Conservation (phyloP, 2,113 vertebrate genomes). For the Tetraodon nigroviridis region DNA sequence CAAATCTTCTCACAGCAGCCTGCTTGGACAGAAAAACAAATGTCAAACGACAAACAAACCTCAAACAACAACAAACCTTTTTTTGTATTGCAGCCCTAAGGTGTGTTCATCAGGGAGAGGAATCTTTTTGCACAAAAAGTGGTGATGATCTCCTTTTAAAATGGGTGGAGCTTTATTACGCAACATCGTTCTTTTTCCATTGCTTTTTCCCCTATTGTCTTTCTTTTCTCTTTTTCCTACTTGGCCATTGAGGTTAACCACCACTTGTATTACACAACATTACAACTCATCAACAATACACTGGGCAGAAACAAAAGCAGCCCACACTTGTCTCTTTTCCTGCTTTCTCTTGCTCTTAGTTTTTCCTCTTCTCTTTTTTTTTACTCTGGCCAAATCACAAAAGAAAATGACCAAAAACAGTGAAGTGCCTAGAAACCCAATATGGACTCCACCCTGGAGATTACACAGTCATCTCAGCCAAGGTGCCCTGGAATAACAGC, state of each 20-base stretch:
- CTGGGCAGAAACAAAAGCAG: conserved; percentile 52
- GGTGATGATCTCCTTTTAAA: background rate
- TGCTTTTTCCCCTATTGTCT: conserved; percentile 23
- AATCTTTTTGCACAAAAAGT: background rate
- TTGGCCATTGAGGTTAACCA: conserved; percentile 76
- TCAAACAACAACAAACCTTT: no score
- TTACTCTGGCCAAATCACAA: conserved; percentile 57
- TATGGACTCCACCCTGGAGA: conserved; percentile 76
- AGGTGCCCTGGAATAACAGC: conserved; percentile 74
- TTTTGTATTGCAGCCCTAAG: no score
- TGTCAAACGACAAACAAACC: no score
- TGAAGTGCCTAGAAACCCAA: conserved; percentile 72
- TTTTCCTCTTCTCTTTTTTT: conserved; percentile 47
- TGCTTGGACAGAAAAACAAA: no score
- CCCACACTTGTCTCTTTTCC: conserved; percentile 40
- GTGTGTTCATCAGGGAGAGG: no score
- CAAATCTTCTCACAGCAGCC: no score
- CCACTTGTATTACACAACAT: conserved; percentile 76
- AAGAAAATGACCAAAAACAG: conserved; percentile 59
- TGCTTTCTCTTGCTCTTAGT: conserved; percentile 30
- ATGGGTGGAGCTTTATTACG: no score
- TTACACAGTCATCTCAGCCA: conserved; percentile 68
- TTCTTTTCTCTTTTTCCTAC: conserved; percentile 28
- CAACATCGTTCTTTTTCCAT: background rate
- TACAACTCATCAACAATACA: conserved; percentile 66